These are phyloP conservation scores for Megalops cyprinoides DNA, from an alignment of 2,797 vertebrate species.

Conservation along the genomic window DNA sequence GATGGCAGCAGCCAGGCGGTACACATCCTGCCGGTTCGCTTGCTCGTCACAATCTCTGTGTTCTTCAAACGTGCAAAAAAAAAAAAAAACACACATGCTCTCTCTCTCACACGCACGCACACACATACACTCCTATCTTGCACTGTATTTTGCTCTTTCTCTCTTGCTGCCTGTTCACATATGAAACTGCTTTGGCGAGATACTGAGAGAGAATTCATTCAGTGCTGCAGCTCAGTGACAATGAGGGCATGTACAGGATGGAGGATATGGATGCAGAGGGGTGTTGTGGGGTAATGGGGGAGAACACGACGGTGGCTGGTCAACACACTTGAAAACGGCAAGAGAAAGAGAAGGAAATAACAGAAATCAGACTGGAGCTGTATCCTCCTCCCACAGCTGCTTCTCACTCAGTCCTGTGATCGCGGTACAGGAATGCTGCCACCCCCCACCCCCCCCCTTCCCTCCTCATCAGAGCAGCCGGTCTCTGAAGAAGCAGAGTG, in stretches of 20 bases:
- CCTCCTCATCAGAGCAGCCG: slow-evolving; percentile 58
- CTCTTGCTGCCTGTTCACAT: slow-evolving; percentile 25
- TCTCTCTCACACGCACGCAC: slow-evolving; percentile 27
- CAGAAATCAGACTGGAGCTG: slow-evolving; percentile 2
- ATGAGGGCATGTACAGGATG: neutral
- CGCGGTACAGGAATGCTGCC: slow-evolving; percentile 54
- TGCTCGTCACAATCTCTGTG: slow-evolving; percentile 52
- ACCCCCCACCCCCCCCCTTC: slow-evolving; percentile 67
- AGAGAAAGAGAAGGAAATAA: slow-evolving; percentile 7
- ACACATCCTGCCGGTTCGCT: slow-evolving; percentile 63
- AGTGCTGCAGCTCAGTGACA: slow-evolving; percentile 26
- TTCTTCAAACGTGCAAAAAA: slow-evolving; percentile 42
- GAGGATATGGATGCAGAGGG: slow-evolving; percentile 38
- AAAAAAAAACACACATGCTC: slow-evolving; percentile 13
- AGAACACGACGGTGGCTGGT: neutral
- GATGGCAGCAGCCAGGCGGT: slow-evolving; percentile 54
- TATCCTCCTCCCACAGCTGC: slow-evolving; percentile 50
- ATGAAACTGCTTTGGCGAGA: slow-evolving; percentile 30
- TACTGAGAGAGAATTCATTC: slow-evolving; percentile 30
- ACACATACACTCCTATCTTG: slow-evolving; percentile 27
- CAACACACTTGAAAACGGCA: neutral
- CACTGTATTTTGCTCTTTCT: slow-evolving; percentile 32
- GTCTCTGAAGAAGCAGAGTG: slow-evolving; percentile 49
- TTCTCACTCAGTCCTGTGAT: slow-evolving; percentile 61
- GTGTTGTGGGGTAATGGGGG: slow-evolving; percentile 4